A percentile compares a stretch with the other conserved stretches of the same genome.
Evolutionary conservation across 2,113 vertebrate species (phyloP).

Genomic region (Labrus mixtus): DNA sequence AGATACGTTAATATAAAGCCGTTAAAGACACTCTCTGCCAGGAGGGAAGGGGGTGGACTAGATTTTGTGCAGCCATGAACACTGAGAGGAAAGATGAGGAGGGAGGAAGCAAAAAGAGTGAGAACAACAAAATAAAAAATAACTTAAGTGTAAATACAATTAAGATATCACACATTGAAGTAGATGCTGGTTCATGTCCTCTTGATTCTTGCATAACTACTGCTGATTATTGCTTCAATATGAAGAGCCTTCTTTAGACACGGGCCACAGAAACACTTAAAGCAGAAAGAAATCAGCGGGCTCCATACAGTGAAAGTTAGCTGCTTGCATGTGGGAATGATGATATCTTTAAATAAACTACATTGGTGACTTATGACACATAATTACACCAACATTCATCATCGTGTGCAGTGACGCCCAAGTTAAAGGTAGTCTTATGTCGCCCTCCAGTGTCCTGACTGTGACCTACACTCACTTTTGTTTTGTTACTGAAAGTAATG

Average conservation of each 20-base stretch:
- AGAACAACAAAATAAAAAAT: not conserved
- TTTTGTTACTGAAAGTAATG: too few relatives aligned
- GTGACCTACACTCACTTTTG: not conserved
- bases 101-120: not conserved
- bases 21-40: not conserved
- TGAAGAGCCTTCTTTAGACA: not conserved
- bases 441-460: conserved; percentile 53
- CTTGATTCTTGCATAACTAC: not conserved
- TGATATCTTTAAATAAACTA: not conserved
- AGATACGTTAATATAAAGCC: not conserved
- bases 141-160: not conserved
- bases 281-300: conserved; percentile 22
- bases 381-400: not conserved
- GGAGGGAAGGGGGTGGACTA: not conserved
- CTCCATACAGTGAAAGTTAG: conserved; percentile 7
- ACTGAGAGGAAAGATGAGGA: not conserved
- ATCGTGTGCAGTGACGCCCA: not conserved
- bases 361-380: conserved; percentile 21
- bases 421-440: conserved; percentile 8
- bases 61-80: not conserved
- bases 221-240: conserved; percentile 2
- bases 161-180: not conserved
- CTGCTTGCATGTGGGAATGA: conserved; percentile 23
- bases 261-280: not conserved
- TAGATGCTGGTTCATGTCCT: not conserved